Evolutionary conservation across 2,888 invertebrate genomes (phyloP), one percentile per base, ranked within the genome.

Genomic region (Rhorus exstirpatorius): DNA sequence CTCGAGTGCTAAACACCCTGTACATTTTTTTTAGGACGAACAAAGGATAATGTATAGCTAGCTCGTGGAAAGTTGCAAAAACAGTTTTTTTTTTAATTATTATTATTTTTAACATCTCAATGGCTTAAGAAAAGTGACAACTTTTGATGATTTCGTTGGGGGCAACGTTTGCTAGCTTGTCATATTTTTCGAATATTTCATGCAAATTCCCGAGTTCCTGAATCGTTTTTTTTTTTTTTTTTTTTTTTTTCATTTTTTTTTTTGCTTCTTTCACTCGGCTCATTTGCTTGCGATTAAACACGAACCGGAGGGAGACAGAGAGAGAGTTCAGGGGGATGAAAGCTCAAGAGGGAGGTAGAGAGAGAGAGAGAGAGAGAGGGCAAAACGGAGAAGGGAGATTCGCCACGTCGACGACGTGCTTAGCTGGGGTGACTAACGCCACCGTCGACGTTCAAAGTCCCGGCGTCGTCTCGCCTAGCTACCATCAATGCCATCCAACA

Each of bases 211-310:
- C 31, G 31, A 31, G 31, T 31, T 31, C 31, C 31, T 31, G 31
- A 31, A 31, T 31, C 6, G 2, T 31, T 31, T 31, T 31, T 31
- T 6, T 31, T 6, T 31, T 31, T n/a, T n/a, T 21, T 46, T 67
- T 58, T 31, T 0, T 44, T 63, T 31, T 51, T 12, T 26, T 41
- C 74, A 19, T 2, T 44, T 17, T 46, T 55, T 70, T 21, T 8
- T 41, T 17, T 35, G 44, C 51, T 65, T 60, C 51, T 68, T 74
- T 53, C 35, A 26, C 60, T 51, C 80, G 68, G 77, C 63, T 81
- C 70, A 84, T 82, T 83, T 83, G 80, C 72, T 83, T 78, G 81
- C 55, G 63, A 55, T 79, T 81, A 81, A 84, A 84, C 79, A 81
- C 70, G 46, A 53, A 26, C 35, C 17, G 60, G 70, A 10, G 38